A percentile compares a stretch with the other conserved stretches of the same genome.
Conservation (phyloP, 2,797 vertebrate species). For the Pogoniulus pusillus region DNA sequence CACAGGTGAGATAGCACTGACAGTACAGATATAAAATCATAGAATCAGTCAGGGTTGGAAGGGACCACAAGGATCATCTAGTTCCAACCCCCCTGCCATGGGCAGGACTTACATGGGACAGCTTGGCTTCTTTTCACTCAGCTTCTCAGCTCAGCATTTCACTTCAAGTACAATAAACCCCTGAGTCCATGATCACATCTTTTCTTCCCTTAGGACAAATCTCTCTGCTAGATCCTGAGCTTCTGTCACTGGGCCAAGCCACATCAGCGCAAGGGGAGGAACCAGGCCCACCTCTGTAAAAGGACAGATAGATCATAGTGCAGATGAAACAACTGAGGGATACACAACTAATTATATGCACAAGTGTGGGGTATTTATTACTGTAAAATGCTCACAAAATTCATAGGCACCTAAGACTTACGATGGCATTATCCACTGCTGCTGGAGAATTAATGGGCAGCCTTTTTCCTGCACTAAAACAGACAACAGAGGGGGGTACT, state of each 20-base stretch:
- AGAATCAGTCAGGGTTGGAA: no score
- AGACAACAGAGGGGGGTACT: conserved; percentile 57
- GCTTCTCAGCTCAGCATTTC: conserved; percentile 1
- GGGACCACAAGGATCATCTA: no score
- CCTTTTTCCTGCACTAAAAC: conserved; percentile 44
- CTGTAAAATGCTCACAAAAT: conserved; percentile 57
- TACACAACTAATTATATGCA: conserved; percentile 53
- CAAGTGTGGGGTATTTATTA: conserved; percentile 59
- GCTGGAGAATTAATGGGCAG: conserved; percentile 61
- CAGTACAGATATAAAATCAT: not conserved
- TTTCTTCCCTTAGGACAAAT: not conserved
- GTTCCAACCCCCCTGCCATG: no score
- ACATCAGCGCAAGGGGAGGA: not conserved
- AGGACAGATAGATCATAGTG: conserved; percentile 15
- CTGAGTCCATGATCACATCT: not conserved
- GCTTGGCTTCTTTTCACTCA: not conserved
- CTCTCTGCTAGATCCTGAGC: not conserved
- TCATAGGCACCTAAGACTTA: conserved; percentile 59
- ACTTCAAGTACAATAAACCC: not conserved
- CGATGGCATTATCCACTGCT: conserved; percentile 39
- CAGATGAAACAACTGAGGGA: conserved; percentile 7
- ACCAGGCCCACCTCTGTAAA: not conserved
- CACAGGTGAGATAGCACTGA: not conserved
- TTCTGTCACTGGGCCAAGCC: not conserved
- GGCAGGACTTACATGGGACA: not conserved